Evolutionary conservation across 2,888 invertebrate species (phyloP), one percentile per base, ranked within the genome.

Genomic region (Sphaerophoria taeniata): DNA sequence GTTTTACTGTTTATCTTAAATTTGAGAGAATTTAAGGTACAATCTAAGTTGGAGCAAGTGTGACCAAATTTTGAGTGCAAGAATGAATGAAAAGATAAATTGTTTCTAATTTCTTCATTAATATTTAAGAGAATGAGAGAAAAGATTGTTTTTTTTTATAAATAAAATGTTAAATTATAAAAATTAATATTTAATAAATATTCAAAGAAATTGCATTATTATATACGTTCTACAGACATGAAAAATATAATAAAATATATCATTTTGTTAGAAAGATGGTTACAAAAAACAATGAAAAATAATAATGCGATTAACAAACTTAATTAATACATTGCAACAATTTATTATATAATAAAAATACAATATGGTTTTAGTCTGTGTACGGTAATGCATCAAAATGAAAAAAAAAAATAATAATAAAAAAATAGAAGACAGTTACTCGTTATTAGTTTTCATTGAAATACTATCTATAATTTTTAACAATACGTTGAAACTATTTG

Each of bases 101-200:
- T 76, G 78, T 61, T 74, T 83, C 86, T 53, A 71, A 82, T 58
- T 67, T 80, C 72, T 85, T 85, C 76, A 73, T 85, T 78, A 81
- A 87, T 85, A 85, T 82, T 87, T 75, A 82, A 88, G 89, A 89
- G 89, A 89, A 90, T 90, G 90, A 90, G 90, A 90, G 89, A 90
- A 89, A 90, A 90, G 90, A 90, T 90, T 90, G 90, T 90, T 90
- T 90, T 90, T 90, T 90, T 63, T 90, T 88, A 89, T 87, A 89
- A 88, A 89, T 89, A 90, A 88, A 80, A 60, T 71, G 69, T 34
- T 74, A 75, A 78, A 73, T 63, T 79, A 74, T 70, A 75, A 72
- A 67, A 69, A 72, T 60, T 39, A 39, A 70, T 67, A 47, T 43
- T 36, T 43, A 45, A 71, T 16, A 43, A 56, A 16, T 33, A 33